Evolutionary conservation across 1,140 invertebrate genomes (phyloP).

Genomic region (Bemisia tabaci): DNA sequence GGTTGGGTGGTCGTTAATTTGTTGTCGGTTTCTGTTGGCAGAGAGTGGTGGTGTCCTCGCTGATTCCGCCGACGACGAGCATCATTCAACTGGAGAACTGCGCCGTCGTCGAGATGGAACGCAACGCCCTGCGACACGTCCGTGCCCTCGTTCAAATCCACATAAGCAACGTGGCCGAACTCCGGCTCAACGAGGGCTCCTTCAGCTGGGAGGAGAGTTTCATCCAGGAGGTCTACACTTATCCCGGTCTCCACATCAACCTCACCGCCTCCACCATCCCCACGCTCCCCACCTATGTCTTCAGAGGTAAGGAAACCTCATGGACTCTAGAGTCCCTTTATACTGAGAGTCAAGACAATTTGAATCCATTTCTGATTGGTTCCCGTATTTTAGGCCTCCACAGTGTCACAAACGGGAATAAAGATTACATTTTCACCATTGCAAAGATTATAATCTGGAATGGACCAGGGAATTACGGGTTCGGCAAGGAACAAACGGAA

Average conservation of each 20-base stretch:
- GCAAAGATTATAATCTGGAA: no score
- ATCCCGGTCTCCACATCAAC: conserved; percentile 25
- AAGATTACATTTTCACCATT: no score
- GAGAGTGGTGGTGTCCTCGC: neutral
- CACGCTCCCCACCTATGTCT: conserved; percentile 46
- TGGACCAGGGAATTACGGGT: no score
- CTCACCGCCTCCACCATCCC: conserved; percentile 35
- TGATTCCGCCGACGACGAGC: conserved; percentile 2
- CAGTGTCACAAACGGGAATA: no score
- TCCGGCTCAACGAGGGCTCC: conserved; percentile 31
- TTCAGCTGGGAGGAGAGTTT: conserved; percentile 28
- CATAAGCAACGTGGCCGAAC: conserved; percentile 34
- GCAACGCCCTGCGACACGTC: conserved; percentile 20
- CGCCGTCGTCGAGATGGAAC: conserved; percentile 10
- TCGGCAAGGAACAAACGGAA: no score
- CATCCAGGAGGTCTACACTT: conserved; percentile 27
- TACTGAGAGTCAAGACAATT: no score
- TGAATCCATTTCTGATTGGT: no score
- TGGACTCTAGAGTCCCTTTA: no score
- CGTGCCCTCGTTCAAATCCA: conserved; percentile 33
- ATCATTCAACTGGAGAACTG: conserved; percentile 17
- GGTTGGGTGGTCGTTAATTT: no score
- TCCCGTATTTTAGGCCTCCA: no score
- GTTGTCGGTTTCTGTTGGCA: neutral
- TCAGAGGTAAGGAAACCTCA: no score